These are phyloP conservation scores for Eucidaris tribuloides DNA, from an alignment of 35 echinoderm and acorn worm genomes.

Conservation along the genomic window DNA sequence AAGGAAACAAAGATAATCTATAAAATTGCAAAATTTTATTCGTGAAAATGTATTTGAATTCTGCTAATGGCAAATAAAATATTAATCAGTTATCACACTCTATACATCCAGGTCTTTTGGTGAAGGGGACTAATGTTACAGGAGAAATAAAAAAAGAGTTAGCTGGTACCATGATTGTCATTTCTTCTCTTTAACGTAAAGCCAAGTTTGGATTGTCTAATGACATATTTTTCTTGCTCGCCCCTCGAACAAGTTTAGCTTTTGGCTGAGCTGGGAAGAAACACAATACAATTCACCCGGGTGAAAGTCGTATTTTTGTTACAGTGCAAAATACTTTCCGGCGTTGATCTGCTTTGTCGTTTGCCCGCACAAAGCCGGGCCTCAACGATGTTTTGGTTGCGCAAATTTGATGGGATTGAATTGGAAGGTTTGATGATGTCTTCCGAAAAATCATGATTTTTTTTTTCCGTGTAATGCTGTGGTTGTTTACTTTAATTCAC, in stretches of 20 bases:
- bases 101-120: neutral
- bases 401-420: conserved; percentile 21
- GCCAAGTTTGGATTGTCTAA: neutral
- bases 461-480: neutral
- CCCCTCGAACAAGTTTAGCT: neutral
- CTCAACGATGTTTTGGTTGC: neutral
- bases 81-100: too few relatives aligned
- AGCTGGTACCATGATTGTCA: neutral
- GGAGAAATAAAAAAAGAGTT: neutral
- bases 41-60: too few relatives aligned
- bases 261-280: neutral
- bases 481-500: conserved; percentile 1
- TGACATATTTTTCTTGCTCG: neutral
- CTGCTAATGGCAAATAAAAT: too few relatives aligned
- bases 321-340: conserved; percentile 24
- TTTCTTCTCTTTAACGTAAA: neutral
- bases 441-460: conserved; percentile 7
- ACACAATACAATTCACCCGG: conserved; percentile 8
- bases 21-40: too few relatives aligned
- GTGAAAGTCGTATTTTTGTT: conserved; percentile 29
- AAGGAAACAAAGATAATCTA: too few relatives aligned
- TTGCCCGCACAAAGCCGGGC: neutral
- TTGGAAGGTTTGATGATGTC: conserved; percentile 17
- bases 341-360: conserved; percentile 12
- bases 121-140: neutral